Percentiles rank a stretch among this genome's conserved stretches.
phyloP scores from a whole-genome alignment of 2,888 invertebrate species.

The Eristalinus sepulchralis region DNA sequence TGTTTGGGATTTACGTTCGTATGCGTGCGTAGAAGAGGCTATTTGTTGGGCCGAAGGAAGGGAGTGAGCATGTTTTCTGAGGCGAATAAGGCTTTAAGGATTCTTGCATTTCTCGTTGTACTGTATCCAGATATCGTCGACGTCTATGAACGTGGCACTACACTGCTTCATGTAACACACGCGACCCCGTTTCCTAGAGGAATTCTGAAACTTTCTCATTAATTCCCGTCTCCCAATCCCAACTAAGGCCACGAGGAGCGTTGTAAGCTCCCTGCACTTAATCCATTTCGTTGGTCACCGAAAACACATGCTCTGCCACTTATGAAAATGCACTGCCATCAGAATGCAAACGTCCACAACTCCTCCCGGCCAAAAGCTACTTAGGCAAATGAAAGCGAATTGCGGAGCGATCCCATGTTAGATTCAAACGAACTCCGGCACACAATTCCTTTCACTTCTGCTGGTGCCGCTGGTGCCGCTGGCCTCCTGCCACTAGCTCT shows the following conservation, averaged over 20 bases:
- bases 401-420: slow-evolving; percentile 30
- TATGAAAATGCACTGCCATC: slow-evolving; percentile 55
- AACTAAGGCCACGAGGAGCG: not conserved
- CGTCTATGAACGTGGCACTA: too few species aligned
- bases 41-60: not conserved
- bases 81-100: too few species aligned
- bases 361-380: slow-evolving; percentile 26
- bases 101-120: too few species aligned
- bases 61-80: not conserved
- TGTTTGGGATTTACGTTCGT: not conserved
- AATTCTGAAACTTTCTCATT: not conserved
- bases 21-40: not conserved
- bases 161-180: too few species aligned
- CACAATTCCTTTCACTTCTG: slow-evolving; percentile 18
- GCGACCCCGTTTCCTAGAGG: too few species aligned
- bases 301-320: slow-evolving; percentile 28
- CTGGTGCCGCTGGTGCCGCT: not conserved
- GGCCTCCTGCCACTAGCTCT: too few species aligned
- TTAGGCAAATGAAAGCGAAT: slow-evolving; percentile 62
- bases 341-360: slow-evolving; percentile 9
- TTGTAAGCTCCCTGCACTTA: not conserved
- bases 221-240: not conserved
- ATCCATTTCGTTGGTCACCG: not conserved
- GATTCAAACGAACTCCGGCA: slow-evolving; percentile 11
- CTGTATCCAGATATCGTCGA: too few species aligned